phyloP scores from a whole-genome alignment of 2,113 vertebrate species.

The Leptocoma aspasia region DNA sequence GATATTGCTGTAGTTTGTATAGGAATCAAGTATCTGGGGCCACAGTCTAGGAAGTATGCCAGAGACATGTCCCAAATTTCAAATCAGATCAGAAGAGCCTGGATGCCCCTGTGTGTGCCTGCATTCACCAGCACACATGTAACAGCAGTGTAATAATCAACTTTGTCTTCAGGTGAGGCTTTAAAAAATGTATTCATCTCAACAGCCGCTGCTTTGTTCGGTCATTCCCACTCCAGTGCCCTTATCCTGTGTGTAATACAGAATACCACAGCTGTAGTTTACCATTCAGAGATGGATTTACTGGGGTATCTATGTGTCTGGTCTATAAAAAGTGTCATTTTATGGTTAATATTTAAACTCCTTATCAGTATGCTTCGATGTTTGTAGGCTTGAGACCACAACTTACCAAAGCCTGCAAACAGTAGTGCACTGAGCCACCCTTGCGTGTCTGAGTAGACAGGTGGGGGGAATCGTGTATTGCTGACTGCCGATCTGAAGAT shows the following conservation, averaged over 20 bases:
- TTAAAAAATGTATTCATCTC: background rate
- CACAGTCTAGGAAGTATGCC: background rate
- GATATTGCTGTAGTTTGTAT: background rate
- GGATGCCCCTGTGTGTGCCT: background rate
- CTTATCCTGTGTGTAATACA: background rate
- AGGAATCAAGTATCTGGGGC: background rate
- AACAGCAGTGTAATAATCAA: background rate
- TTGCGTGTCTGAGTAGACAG: background rate
- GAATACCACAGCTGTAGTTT: background rate
- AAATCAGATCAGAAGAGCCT: background rate
- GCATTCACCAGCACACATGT: background rate
- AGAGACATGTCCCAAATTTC: background rate
- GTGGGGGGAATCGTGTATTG: background rate
- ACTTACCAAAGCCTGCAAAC: background rate
- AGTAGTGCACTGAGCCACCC: background rate
- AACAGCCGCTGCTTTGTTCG: background rate
- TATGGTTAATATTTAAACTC: background rate
- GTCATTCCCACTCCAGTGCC: background rate
- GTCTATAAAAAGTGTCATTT: background rate
- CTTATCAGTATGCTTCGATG: background rate
- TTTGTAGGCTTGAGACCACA: background rate
- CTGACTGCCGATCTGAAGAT: slow-evolving; percentile 64
- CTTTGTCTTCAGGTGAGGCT: background rate
- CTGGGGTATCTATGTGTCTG: background rate
- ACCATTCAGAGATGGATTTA: background rate